These are phyloP conservation scores for Pogonocherus hispidulus DNA, from an alignment of 2,888 invertebrate species.

Conservation along the genomic window DNA sequence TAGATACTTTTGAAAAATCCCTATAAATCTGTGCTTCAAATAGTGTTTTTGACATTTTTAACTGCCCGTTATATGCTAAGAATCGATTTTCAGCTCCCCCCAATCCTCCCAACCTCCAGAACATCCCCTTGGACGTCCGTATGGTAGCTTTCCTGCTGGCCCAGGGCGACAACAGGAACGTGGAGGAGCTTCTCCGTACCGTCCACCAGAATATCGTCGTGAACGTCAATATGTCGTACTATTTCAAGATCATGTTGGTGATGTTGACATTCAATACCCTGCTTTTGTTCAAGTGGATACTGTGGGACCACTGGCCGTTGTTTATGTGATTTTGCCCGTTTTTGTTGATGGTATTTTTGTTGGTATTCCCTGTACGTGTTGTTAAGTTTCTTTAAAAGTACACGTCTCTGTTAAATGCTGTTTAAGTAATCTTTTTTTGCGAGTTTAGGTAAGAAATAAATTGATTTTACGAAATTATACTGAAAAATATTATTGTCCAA, in stretches of 20 bases:
- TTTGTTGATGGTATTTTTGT: neutral
- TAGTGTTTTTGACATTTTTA: no score
- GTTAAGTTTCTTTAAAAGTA: neutral
- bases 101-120: conserved; percentile 19
- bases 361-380: neutral
- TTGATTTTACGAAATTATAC: no score
- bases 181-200: conserved; percentile 48
- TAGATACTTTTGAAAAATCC: no score
- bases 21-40: no score
- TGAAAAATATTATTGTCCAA: no score
- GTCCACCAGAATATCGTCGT: conserved; percentile 52
- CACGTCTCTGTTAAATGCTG: neutral
- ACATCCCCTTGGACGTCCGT: conserved; percentile 32
- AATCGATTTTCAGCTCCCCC: no score
- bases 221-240: conserved; percentile 54
- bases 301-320: conserved; percentile 47
- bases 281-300: conserved; percentile 52
- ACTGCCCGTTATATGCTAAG: no score
- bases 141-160: conserved; percentile 44
- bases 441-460: neutral
- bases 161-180: conserved; percentile 51
- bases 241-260: conserved; percentile 55
- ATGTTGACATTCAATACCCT: conserved; percentile 54
- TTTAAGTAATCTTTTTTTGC: neutral
- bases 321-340: neutral